Evolutionary conservation across 1,140 invertebrate species (phyloP).

Genomic region (Drosophila tsacasi): DNA sequence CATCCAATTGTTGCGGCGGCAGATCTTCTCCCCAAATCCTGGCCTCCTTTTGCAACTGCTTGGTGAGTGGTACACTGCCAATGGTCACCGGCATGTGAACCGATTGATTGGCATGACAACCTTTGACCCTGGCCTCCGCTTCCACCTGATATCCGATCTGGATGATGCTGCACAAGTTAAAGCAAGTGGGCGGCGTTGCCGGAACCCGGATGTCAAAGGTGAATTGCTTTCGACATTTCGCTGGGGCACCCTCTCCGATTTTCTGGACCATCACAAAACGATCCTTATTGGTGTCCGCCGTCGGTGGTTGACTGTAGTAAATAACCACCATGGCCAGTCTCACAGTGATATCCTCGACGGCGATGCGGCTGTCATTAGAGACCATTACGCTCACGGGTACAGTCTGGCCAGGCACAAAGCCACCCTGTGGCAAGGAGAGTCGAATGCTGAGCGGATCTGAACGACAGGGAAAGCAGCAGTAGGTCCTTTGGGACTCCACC

Average conservation of each 20-base stretch:
- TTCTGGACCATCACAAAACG: slow-evolving; percentile 86
- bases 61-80: slow-evolving; percentile 86
- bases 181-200: slow-evolving; percentile 89
- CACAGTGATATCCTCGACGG: slow-evolving; percentile 85
- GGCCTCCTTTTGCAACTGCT: slow-evolving; percentile 40
- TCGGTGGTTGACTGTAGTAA: slow-evolving; percentile 86
- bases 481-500: slow-evolving; percentile 62
- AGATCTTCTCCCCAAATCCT: slow-evolving; percentile 31
- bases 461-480: slow-evolving; percentile 74
- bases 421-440: slow-evolving; percentile 67
- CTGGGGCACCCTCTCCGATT: slow-evolving; percentile 86
- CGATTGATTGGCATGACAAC: slow-evolving; percentile 85
- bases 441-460: slow-evolving; percentile 62
- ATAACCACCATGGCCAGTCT: slow-evolving; percentile 85
- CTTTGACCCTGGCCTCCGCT: slow-evolving; percentile 85
- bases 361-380: slow-evolving; percentile 85
- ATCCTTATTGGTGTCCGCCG: slow-evolving; percentile 86
- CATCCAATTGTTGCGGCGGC: slow-evolving; percentile 53
- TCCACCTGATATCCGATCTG: slow-evolving; percentile 89
- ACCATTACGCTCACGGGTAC: slow-evolving; percentile 63
- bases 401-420: slow-evolving; percentile 76
- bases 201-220: slow-evolving; percentile 87
- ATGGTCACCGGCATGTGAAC: slow-evolving; percentile 86
- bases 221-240: slow-evolving; percentile 59
- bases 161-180: slow-evolving; percentile 89